Evolutionary conservation across 2,797 vertebrate genomes (phyloP).

Genomic region (Pristis pectinata): DNA sequence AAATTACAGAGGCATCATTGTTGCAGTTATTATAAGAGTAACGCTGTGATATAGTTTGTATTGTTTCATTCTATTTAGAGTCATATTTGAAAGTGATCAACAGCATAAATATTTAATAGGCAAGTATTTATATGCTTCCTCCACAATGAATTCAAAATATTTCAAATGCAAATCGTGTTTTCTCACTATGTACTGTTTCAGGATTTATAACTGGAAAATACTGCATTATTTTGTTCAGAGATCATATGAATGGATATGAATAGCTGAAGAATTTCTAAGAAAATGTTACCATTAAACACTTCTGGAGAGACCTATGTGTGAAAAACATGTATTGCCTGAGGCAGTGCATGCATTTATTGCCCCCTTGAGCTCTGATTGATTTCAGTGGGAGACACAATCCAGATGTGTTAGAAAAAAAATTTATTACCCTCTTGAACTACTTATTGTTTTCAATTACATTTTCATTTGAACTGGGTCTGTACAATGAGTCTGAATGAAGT

Average conservation of each 20-base stretch:
- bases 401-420: conserved; percentile 28
- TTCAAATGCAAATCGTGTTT: background rate
- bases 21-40: background rate
- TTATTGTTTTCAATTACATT: conserved; percentile 37
- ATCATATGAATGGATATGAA: background rate
- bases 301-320: background rate
- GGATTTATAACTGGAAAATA: no score
- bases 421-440: conserved; percentile 31
- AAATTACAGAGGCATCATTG: background rate
- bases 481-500: background rate
- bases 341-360: conserved; percentile 34
- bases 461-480: conserved; percentile 19
- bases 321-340: conserved; percentile 32
- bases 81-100: background rate
- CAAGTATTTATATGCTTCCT: background rate
- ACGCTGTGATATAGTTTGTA: background rate
- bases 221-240: background rate
- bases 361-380: conserved; percentile 30
- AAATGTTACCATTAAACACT: background rate
- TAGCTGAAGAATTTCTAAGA: background rate
- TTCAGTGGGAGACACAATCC: conserved; percentile 32
- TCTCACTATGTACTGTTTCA: background rate
- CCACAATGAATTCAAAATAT: background rate
- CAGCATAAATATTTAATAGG: background rate
- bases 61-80: background rate